Evolutionary conservation across 2,797 vertebrate genomes (phyloP), one percentile per base, ranked within the genome.

Genomic region (Poeciliopsis gracilis): DNA sequence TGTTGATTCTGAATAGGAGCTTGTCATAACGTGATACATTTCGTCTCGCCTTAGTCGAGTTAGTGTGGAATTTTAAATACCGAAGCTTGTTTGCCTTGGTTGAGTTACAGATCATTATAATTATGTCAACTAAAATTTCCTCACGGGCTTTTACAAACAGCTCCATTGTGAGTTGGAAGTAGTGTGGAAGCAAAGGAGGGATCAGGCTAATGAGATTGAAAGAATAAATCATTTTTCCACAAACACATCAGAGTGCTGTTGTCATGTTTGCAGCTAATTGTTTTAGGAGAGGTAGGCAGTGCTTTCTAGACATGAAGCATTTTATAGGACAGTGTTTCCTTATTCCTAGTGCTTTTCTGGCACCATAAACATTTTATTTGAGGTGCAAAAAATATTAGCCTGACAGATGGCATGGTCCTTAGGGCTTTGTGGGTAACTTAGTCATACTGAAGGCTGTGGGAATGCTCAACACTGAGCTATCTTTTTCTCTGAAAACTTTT

Each of bases 191-290:
- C 69, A 51, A 41, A 55, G 28, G 59, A 69, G 41, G 83, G 69
- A 90, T 90, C 82, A 80, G 83, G 72, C 53, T 91, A 90, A 93
- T 92, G 86, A 84, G 73, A 88, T 82, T 82, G 76, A 91, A 84
- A 87, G 76, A 83, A 75, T 84, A 88, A 90, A 85, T 91, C 33
- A 79, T 89, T 88, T 92, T 88, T 84, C 76, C 81, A 59, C 78
- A 81, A 87, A 90, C 85, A 86, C 86, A 86, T 90, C n/a, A 71
- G 79, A 83, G 81, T 72, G 78, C 73, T 51, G 82, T 88, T 89
- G 82, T 88, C 84, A 77, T 82, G 79, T 83, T 70, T 77, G 57
- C 83, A 77, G 81, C 73, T 90, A 89, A 90, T 92, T 93, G 79
- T 89, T 90, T 77, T 41, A 85, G 70, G 87, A 59, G 20, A 23